Base-by-base conservation (phyloP, 1,140 invertebrate species). In the Artemia franciscana region DNA sequence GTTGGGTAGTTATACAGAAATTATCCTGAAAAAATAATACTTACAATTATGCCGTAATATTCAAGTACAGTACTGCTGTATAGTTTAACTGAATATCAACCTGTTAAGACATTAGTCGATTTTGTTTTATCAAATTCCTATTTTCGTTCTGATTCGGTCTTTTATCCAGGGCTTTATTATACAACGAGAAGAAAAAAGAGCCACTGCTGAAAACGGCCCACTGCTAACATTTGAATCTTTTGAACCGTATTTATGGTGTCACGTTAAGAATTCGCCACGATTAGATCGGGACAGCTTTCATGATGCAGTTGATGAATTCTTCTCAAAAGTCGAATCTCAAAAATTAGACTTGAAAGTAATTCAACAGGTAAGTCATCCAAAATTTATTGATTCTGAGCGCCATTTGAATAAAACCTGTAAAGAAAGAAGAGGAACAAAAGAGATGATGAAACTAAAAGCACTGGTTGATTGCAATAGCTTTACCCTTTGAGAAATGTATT, bases 291-390 rank as follows among this genome's bases (percentile, higher is more conserved):
- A 83, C 12, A 79, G 78, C 1, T 97, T 96, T 71, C 85, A 92
- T 75, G 77, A 80, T 71, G 84, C 93, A 24, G 87, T 95, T 1
- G 96, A 98, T 78, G 91, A 97, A 70, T 99, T 93, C 74, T 99
- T 86, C 75, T 98, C 93, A 0, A 84, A 84, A 61, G 75, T 95
- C 69, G 94, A 98, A 75, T 83, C 84, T 60, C 94, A 98, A 73
- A 98, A 96, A 72, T 80, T 95, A 68, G 92, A 98, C 73, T 73
- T 94, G 63, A 92, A 89, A 76, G 83, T 84, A 3, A 71, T 95
- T 1, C 87, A 91, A 70, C 85, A 93, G 71, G 78, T 79, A 68
- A 60, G 26, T 26, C 25, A 62, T 57, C 15, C n/a, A n/a, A 51
- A 18, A 51, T 51, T 51, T 18, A 12, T 1, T 51, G 12, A 15